These are phyloP conservation scores for Salvelinus fontinalis DNA, from an alignment of 2,113 vertebrate species.

Conservation along the genomic window DNA sequence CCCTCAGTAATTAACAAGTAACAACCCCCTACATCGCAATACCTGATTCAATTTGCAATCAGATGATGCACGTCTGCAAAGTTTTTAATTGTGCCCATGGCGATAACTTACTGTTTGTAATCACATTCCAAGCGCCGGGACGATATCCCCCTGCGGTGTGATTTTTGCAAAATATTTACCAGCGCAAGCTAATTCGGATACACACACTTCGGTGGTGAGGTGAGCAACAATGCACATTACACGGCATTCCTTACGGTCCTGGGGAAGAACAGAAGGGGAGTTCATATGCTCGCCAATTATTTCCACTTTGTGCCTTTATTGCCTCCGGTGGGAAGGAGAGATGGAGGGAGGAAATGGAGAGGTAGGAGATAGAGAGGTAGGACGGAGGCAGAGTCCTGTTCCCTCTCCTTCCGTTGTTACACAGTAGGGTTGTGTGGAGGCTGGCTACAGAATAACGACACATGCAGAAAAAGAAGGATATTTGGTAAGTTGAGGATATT, in stretches of 20 bases:
- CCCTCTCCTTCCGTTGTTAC: conserved; percentile 24
- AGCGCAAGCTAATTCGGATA: conserved; percentile 90
- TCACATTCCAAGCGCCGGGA: conserved; percentile 87
- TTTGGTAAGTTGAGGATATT: conserved; percentile 41
- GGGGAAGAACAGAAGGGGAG: conserved; percentile 88
- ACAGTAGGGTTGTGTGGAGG: conserved; percentile 35
- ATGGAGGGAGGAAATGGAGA: conserved; percentile 52
- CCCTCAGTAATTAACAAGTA: conserved; percentile 91
- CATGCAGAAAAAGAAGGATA: conserved; percentile 27
- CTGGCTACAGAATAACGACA: conserved; percentile 36
- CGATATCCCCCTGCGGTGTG: conserved; percentile 90
- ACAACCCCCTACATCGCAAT: conserved; percentile 80
- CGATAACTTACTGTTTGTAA: conserved; percentile 98
- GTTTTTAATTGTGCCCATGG: conserved; percentile 97
- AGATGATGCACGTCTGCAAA: conserved; percentile 92
- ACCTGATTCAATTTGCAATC: conserved; percentile 95
- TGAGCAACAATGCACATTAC: conserved; percentile 85
- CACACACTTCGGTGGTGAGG: conserved; percentile 83
- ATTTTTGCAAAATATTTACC: conserved; percentile 81
- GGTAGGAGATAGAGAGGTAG: conserved; percentile 48
- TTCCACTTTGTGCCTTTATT: conserved; percentile 89
- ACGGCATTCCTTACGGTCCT: conserved; percentile 80
- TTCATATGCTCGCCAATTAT: conserved; percentile 91
- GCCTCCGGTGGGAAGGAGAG: conserved; percentile 73
- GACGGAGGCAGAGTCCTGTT: conserved; percentile 51